Percentiles rank a stretch among this genome's conserved stretches.
These are phyloP conservation scores for Mesopsocus fuscifrons DNA, from an alignment of 2,888 invertebrate species.

Conservation along the genomic window DNA sequence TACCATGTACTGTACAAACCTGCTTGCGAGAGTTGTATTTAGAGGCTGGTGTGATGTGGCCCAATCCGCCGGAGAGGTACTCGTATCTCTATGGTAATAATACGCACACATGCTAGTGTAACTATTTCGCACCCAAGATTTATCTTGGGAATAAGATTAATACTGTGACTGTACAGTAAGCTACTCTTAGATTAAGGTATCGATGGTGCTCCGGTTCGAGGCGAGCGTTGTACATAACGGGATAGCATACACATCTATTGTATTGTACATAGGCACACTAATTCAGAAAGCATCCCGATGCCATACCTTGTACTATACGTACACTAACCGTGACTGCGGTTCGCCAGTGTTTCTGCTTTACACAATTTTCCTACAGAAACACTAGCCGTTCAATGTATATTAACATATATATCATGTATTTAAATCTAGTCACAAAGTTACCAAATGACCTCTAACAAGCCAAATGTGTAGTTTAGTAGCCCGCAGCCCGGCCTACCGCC, in stretches of 20 bases:
- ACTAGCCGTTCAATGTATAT: not conserved
- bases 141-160: not conserved
- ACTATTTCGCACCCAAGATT: not conserved
- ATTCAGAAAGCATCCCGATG: no score
- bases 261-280: no score
- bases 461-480: slow-evolving; percentile 7
- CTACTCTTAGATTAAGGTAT: not conserved
- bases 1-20: no score
- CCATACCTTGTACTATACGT: no score
- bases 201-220: not conserved
- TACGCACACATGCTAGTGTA: slow-evolving; percentile 5
- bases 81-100: slow-evolving; percentile 8
- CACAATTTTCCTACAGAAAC: not conserved
- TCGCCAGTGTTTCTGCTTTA: not conserved
- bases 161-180: not conserved
- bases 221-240: not conserved
- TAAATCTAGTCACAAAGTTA: slow-evolving; percentile 9
- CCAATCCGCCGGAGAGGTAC: not conserved
- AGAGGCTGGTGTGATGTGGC: no score
- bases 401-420: not conserved
- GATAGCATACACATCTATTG: no score
- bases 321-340: no score
- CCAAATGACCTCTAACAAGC: slow-evolving; percentile 6
- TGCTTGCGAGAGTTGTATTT: no score
- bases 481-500: no score